Evolutionary conservation across 35 echinoderm and acorn worm species (phyloP).

Genomic region (Patiria miniata): DNA sequence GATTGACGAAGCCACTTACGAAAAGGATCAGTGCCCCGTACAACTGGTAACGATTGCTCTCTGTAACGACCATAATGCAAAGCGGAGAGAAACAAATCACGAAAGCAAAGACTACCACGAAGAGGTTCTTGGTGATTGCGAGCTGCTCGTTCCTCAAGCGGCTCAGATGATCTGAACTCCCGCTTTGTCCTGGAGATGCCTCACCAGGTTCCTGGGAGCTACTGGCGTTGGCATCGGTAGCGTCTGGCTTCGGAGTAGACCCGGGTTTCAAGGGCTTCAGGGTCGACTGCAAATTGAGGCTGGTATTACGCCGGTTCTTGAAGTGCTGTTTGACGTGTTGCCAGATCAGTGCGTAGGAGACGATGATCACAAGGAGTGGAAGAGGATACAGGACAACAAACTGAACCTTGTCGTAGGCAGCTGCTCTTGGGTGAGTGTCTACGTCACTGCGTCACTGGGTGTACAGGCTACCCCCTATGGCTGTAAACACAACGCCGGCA

Average conservation of each 20-base stretch:
- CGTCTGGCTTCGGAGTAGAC: not conserved
- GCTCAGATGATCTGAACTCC: not conserved
- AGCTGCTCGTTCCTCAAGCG: not conserved
- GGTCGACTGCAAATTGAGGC: not conserved
- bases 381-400: slow-evolving; percentile 60
- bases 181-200: not conserved
- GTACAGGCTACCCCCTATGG: slow-evolving; percentile 69
- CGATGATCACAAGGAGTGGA: slow-evolving; percentile 64
- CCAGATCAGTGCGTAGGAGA: slow-evolving; percentile 66
- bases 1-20: slow-evolving; percentile 3
- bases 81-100: not conserved
- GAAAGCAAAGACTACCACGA: not conserved
- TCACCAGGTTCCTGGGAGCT: not conserved
- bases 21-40: slow-evolving; percentile 15
- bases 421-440: slow-evolving; percentile 51
- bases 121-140: slow-evolving; percentile 9
- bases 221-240: not conserved
- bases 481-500: slow-evolving; percentile 44
- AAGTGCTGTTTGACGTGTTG: slow-evolving; percentile 55
- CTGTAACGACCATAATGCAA: slow-evolving; percentile 1
- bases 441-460: slow-evolving; percentile 70
- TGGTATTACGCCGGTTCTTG: not conserved
- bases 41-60: not conserved
- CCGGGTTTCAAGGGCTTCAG: not conserved
- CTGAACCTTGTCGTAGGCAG: slow-evolving; percentile 71